phyloP scores from a whole-genome alignment of 2,113 vertebrate species.

The Nerophis lumbriciformis region DNA sequence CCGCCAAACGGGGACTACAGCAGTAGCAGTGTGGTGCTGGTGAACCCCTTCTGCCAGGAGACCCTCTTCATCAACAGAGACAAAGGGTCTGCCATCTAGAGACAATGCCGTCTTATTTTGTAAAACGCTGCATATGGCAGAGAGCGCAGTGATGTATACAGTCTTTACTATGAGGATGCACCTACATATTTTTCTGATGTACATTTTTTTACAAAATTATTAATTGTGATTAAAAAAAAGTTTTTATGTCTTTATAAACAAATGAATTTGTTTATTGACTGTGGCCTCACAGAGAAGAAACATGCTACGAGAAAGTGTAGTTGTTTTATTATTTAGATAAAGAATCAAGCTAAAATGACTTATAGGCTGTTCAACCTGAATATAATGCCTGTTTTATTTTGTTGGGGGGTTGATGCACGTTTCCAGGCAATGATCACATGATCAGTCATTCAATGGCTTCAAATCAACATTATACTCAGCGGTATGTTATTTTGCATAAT shows the following conservation, averaged over 20 bases:
- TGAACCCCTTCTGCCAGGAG: slow-evolving; percentile 98
- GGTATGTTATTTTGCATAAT: no score
- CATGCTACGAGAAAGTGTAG: slow-evolving; percentile 44
- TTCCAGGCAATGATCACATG: no score
- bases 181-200: slow-evolving; percentile 80
- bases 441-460: no score
- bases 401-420: no score
- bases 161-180: slow-evolving; percentile 69
- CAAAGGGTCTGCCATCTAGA: slow-evolving; percentile 86
- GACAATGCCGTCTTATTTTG: slow-evolving; percentile 5
- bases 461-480: no score
- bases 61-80: slow-evolving; percentile 90
- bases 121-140: slow-evolving; percentile 52
- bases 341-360: slow-evolving; percentile 64
- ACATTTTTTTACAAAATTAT: slow-evolving; percentile 72
- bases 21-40: slow-evolving; percentile 89
- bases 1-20: slow-evolving; percentile 93
- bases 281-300: slow-evolving; percentile 53
- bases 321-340: slow-evolving; percentile 33
- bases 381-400: slow-evolving; percentile 28
- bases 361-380: slow-evolving; percentile 76
- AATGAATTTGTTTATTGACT: slow-evolving; percentile 58
- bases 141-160: slow-evolving; percentile 53
- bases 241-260: slow-evolving; percentile 78
- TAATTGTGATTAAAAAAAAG: slow-evolving; percentile 71